Evolutionary conservation across 2,113 vertebrate species (phyloP), one percentile per base, ranked within the genome.

Genomic region (Zosterops lateralis): DNA sequence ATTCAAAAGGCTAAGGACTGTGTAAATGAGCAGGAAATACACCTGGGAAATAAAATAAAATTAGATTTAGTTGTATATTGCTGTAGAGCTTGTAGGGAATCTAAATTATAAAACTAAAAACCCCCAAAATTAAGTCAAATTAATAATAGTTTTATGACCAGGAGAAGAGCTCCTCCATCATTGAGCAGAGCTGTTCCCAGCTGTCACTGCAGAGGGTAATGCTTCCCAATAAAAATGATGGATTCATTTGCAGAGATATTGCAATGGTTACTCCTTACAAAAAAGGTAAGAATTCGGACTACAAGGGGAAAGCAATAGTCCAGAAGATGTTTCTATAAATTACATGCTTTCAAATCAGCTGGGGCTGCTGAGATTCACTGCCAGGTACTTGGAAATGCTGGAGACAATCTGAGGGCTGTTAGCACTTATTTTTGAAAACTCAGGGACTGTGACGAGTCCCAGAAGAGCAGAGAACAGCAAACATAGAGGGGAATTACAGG

Each of bases 341-440:
- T 82, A 60, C 51, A 71, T 32, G 40, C 73, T 92, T 96, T 80
- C 72, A 86, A 87, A 93, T 77, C 72, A 93, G 20, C 56, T 88
- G 67, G 8, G 51, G 75, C 85, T 86, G 85, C 85, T 25, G 75
- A 85, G 38, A 90, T 74, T 76, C 85, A 66, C 60, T 90, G 85
- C 60, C 79, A 96, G 90, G 88, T 77, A 44, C 79, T 91, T 70
- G 32, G 58, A 85, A 85, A 72, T 7, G 8, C 38, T 24, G 13
- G 34, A 88, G 47, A 50, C 51, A 89, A 71, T 85, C 54, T 44
- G 60, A 68, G 75, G 54, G 64, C 50, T 80, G 72, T 84, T 93
- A 93, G 56, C 1, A 2, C 44, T 93, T 88, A 94, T 67, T 89
- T 73, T 29, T 45, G 57, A 54, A 88, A 88, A 87, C 47, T 88